Evolutionary conservation across 2,113 vertebrate genomes (phyloP).

Genomic region (Nerophis lumbriciformis): DNA sequence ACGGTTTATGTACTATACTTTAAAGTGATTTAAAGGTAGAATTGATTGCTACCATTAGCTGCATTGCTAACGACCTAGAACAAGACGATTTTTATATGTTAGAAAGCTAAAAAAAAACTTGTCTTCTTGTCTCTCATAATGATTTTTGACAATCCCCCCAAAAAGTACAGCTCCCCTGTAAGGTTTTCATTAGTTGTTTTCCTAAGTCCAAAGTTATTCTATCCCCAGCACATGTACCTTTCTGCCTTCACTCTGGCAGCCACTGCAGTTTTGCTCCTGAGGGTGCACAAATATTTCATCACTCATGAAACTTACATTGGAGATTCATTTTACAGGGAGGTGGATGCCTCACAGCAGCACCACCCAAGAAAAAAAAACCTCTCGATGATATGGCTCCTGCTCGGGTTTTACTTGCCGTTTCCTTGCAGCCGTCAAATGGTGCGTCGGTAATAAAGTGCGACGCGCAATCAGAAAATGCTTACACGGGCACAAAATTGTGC

Average conservation of each 20-base stretch:
- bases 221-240: constrained; percentile 29
- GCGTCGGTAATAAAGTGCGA: constrained; percentile 15
- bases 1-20: too few relatives aligned
- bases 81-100: too few relatives aligned
- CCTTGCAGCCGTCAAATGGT: constrained; percentile 15
- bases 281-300: constrained; percentile 37
- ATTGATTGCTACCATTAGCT: too few relatives aligned
- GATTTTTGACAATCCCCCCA: too few relatives aligned
- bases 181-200: too few relatives aligned
- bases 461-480: constrained; percentile 17
- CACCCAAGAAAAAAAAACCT: neutral
- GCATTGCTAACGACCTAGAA: too few relatives aligned
- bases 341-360: constrained; percentile 3
- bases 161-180: too few relatives aligned
- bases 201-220: constrained; percentile 12
- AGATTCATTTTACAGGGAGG: constrained; percentile 30
- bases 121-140: too few relatives aligned
- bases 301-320: constrained; percentile 40
- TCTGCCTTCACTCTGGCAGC: constrained; percentile 6
- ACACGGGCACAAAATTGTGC: constrained; percentile 14
- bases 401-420: constrained; percentile 13
- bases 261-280: constrained; percentile 12
- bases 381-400: neutral
- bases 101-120: too few relatives aligned
- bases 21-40: too few relatives aligned